These are phyloP conservation scores for Epirrhoe alternata DNA, from an alignment of 2,888 invertebrate species.

Conservation along the genomic window DNA sequence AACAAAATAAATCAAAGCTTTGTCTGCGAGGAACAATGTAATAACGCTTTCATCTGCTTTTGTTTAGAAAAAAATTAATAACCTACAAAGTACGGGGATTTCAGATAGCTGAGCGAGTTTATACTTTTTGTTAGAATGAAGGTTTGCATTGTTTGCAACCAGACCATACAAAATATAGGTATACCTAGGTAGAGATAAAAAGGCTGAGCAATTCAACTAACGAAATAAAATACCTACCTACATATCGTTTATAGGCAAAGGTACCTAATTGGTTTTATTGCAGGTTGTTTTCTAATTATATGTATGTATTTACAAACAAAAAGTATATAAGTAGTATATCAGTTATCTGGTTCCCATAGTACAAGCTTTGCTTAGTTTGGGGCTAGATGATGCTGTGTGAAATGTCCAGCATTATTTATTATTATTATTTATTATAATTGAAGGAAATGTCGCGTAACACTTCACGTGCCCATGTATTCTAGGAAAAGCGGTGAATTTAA, in stretches of 20 bases:
- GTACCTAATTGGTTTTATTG: too few relatives aligned
- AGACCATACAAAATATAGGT: neutral
- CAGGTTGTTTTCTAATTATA: too few relatives aligned
- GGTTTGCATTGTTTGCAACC: neutral
- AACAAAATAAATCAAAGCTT: neutral
- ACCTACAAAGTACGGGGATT: neutral
- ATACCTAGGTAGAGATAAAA: neutral
- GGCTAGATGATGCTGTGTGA: too few relatives aligned
- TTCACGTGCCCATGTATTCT: neutral
- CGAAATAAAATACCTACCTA: too few relatives aligned
- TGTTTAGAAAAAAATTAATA: neutral
- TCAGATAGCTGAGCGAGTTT: neutral
- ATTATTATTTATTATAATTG: too few relatives aligned
- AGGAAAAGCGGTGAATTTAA: slow-evolving; percentile 7
- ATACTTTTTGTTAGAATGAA: neutral
- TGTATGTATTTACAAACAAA: too few relatives aligned
- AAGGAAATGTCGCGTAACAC: slow-evolving; percentile 4
- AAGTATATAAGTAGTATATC: too few relatives aligned
- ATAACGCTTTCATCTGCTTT: neutral
- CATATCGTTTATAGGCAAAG: too few relatives aligned
- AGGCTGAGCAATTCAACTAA: neutral
- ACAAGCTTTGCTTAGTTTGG: too few relatives aligned
- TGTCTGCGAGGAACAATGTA: neutral
- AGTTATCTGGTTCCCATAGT: too few relatives aligned
- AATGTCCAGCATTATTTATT: too few relatives aligned